Base-by-base conservation (phyloP, 2,888 invertebrate species). In the Ectemnius continuus region DNA sequence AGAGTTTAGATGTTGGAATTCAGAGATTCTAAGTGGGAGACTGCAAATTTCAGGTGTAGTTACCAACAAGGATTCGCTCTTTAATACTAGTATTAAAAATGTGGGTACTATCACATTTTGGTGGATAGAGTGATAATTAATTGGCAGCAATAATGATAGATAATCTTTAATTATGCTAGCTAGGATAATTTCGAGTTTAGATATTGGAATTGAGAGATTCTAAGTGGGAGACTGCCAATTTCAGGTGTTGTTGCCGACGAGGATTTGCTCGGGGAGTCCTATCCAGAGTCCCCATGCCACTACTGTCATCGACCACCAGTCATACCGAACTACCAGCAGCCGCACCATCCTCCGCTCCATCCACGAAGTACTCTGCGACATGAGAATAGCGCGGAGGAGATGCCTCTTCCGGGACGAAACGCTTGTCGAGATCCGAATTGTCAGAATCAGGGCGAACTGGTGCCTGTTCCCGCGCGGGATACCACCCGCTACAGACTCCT, bases 161-260 rank as follows among this genome's bases (percentile, higher is more conserved):
- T 2, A 23, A 23, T 23, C 23, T 23, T 23, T 23, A 23, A 23
- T 23, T 23, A 23, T 23, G 0, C 3, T 36, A 36, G 0, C 8
- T 36, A 36, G 36, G 36, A 8, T 36, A 36, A 36, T 8, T 6
- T 36, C 4, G 36, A 11, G 0, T 4, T 4, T 36, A 8, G 1
- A 36, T 36, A 4, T 36, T 36, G 1, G 5, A 36, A 36, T 36
- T 6, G 36, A 36, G 36, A 36, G 36, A 36, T 36, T 48, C 74
- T 82, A 83, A 86, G 76, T 60, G n/a, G n/a, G 23, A 78, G 76
- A 65, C 68, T 72, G 67, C 23, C 81, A 36, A 36, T 88, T 87
- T 8, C 85, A 89, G 89, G 87, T 88, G 81, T 85, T 57, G 75
- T 85, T 61, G 71, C 87, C 65, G 88, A 88, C 69, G 88, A 89